Evolutionary conservation across 2,797 vertebrate species (phyloP).

Genomic region (Prionace glauca): DNA sequence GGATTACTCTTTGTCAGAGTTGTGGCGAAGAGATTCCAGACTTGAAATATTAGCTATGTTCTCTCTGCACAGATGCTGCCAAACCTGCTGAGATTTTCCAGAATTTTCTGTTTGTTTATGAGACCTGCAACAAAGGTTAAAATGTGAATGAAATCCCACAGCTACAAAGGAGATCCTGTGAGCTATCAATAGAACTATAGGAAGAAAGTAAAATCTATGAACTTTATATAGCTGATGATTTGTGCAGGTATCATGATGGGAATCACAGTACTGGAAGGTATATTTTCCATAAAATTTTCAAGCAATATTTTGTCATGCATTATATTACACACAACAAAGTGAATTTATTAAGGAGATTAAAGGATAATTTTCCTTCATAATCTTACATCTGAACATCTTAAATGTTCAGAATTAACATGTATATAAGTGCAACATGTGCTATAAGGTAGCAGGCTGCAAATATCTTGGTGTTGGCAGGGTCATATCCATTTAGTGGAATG

Average conservation of each 20-base stretch:
- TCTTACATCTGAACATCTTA: neutral
- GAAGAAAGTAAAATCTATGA: neutral
- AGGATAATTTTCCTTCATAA: neutral
- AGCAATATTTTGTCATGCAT: neutral
- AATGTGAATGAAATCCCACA: neutral
- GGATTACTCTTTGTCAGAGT: too few relatives aligned
- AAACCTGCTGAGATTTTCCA: too few relatives aligned
- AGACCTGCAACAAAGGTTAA: neutral
- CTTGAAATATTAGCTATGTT: too few relatives aligned
- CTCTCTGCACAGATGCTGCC: too few relatives aligned
- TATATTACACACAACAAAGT: neutral
- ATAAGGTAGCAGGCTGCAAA: neutral
- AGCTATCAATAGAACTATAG: neutral
- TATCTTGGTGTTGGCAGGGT: neutral
- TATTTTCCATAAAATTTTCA: neutral
- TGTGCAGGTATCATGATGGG: neutral
- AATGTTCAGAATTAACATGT: neutral
- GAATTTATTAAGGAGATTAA: neutral
- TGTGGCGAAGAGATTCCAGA: too few relatives aligned
- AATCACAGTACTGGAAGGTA: too few relatives aligned
- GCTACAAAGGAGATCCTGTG: neutral
- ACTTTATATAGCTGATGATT: neutral
- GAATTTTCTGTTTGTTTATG: too few relatives aligned
- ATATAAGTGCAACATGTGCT: neutral
- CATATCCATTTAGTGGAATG: slow-evolving; percentile 12